Evolutionary conservation across 2,888 invertebrate genomes (phyloP).

Genomic region (Hetaerina titia): DNA sequence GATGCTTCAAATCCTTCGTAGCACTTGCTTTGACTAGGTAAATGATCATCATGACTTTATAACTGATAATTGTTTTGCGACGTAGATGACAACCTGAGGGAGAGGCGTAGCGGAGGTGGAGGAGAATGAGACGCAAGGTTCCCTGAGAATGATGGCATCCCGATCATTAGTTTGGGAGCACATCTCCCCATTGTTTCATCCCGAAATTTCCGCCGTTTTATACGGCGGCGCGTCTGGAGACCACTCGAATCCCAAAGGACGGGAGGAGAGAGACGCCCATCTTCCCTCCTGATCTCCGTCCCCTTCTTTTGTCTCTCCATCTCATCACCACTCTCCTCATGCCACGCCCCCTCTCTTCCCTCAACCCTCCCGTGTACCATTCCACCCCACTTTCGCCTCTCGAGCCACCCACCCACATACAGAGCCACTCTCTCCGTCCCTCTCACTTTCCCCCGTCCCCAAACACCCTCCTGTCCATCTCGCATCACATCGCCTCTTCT

Average conservation of each 20-base stretch:
- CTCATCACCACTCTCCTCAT: conserved; percentile 18
- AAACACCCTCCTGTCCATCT: not conserved
- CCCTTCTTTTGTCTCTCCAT: conserved; percentile 24
- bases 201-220: conserved; percentile 2
- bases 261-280: not conserved
- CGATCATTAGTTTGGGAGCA: conserved; percentile 46
- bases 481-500: conserved; percentile 6
- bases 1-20: not conserved
- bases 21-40: not conserved
- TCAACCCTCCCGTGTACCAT: not conserved
- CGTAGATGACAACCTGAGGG: not conserved
- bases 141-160: not conserved
- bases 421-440: not conserved
- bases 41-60: not conserved
- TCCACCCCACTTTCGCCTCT: not conserved
- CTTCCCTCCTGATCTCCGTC: not conserved
- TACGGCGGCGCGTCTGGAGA: conserved; percentile 29
- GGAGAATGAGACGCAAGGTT: not conserved
- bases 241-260: conserved; percentile 15
- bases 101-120: not conserved
- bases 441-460: not conserved
- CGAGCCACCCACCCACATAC: not conserved
- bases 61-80: not conserved
- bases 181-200: conserved; percentile 28
- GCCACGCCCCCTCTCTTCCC: not conserved